Evolutionary conservation across 1,140 invertebrate genomes (phyloP).

Genomic region (Drosophila sulfurigaster): DNA sequence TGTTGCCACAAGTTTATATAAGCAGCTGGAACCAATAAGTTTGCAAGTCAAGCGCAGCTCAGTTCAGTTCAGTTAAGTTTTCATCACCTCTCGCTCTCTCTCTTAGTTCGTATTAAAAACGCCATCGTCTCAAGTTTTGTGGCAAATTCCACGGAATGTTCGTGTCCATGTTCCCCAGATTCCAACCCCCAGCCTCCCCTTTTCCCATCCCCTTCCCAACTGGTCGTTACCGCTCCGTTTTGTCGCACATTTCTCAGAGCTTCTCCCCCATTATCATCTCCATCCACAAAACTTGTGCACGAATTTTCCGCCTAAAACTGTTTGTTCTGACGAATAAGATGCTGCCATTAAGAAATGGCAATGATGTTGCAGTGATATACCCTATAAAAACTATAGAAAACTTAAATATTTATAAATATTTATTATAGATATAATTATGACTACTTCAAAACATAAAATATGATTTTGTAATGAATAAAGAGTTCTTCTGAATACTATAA

Average conservation of each 20-base stretch:
- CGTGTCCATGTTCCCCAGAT: neutral
- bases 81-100: slow-evolving; percentile 45
- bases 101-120: slow-evolving; percentile 51
- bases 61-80: slow-evolving; percentile 43
- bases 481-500: no score
- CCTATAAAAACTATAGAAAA: neutral
- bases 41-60: slow-evolving; percentile 41
- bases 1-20: slow-evolving; percentile 50
- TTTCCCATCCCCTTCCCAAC: neutral
- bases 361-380: neutral
- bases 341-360: neutral
- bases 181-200: neutral
- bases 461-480: no score
- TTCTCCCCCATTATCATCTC: neutral
- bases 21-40: slow-evolving; percentile 56
- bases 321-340: slow-evolving; percentile 1
- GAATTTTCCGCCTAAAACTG: slow-evolving; percentile 28
- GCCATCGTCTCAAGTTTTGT: slow-evolving; percentile 29
- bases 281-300: slow-evolving; percentile 5
- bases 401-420: neutral
- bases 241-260: neutral
- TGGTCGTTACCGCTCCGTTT: neutral
- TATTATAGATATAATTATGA: no score
- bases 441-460: no score
- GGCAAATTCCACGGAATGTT: slow-evolving; percentile 34